A percentile compares a stretch with the other conserved stretches of the same genome.
These are phyloP conservation scores for Myanophis thanlyinensis DNA, from an alignment of 2,113 vertebrate species.

Conservation along the genomic window DNA sequence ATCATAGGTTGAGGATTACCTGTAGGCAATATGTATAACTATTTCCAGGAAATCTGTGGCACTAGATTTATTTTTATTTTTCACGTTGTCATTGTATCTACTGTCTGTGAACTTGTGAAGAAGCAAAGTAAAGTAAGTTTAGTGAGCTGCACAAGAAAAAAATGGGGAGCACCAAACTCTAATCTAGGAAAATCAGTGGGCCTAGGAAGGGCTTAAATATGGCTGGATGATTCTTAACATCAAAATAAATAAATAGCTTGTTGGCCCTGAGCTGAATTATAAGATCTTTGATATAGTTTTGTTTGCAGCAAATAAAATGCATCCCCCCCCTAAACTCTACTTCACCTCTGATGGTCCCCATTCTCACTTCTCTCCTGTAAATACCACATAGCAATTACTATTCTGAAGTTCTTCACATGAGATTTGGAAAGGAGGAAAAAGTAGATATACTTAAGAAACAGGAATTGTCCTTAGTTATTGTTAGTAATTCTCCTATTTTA, in stretches of 20 bases:
- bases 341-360: neutral
- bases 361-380: slow-evolving; percentile 6
- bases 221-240: neutral
- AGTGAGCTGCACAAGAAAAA: neutral
- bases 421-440: neutral
- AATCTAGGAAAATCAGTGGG: neutral
- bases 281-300: neutral
- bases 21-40: neutral
- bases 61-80: neutral
- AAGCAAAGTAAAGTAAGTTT: neutral
- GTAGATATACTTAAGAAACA: slow-evolving; percentile 1
- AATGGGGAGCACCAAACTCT: neutral
- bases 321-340: slow-evolving; percentile 1
- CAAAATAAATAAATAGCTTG: slow-evolving; percentile 1
- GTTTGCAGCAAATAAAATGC: neutral
- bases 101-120: neutral
- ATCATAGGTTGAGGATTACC: neutral
- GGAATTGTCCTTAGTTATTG: neutral
- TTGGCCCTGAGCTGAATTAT: neutral
- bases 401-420: slow-evolving; percentile 10
- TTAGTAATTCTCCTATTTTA: neutral
- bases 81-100: neutral
- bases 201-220: neutral
- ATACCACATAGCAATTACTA: slow-evolving; percentile 13
- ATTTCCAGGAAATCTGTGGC: neutral